Evolutionary conservation across 2,113 vertebrate species (phyloP).

Genomic region (Sardina pilchardus): DNA sequence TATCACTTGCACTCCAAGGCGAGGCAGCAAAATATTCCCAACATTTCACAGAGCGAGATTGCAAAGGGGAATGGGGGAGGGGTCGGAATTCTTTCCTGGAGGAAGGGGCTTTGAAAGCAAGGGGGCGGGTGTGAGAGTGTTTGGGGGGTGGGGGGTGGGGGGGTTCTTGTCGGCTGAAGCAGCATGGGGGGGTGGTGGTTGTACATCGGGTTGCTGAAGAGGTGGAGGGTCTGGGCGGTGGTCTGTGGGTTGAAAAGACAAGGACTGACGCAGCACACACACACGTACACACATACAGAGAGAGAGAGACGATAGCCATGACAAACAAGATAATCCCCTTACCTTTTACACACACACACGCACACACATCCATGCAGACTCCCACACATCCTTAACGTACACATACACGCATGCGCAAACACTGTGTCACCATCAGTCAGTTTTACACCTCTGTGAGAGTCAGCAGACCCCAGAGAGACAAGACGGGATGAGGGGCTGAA

Average conservation of each 20-base stretch:
- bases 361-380: conserved; percentile 28
- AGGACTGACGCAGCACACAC: conserved; percentile 42
- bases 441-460: background rate
- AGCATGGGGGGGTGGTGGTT: background rate
- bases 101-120: conserved; percentile 44
- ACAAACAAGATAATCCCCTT: conserved; percentile 27
- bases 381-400: background rate
- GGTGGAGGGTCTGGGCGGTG: background rate
- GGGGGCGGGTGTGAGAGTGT: background rate
- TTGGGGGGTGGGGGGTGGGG: background rate
- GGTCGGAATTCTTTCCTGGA: conserved; percentile 56
- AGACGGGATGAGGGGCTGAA: background rate
- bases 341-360: conserved; percentile 3
- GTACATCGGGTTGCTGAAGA: background rate
- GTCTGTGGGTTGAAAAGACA: conserved; percentile 50
- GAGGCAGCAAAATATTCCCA: conserved; percentile 50
- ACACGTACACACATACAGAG: background rate
- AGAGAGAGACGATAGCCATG: conserved; percentile 15
- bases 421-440: background rate
- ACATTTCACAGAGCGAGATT: conserved; percentile 59
- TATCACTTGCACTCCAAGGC: conserved; percentile 39
- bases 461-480: background rate
- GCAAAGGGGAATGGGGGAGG: conserved; percentile 46
- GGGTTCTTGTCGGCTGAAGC: background rate
- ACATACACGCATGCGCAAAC: background rate